phyloP scores from a whole-genome alignment of 1,140 invertebrate genomes.

The Cataglyphis hispanica region DNA sequence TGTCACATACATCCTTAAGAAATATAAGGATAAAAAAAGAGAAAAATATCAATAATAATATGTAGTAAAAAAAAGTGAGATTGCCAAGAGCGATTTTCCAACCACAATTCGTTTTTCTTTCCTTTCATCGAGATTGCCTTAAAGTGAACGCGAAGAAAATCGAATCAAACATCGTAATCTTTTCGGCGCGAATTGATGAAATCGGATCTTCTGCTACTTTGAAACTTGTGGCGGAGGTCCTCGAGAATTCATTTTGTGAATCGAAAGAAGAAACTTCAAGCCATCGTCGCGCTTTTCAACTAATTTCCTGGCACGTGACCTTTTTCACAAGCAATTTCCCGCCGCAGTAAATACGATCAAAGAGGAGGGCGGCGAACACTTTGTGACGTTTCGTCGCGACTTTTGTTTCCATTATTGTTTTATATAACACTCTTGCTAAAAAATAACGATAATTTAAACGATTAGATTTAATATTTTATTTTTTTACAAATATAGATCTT shows the following conservation, averaged over 20 bases:
- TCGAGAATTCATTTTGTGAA: slow-evolving; percentile 6
- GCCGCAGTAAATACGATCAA: slow-evolving; percentile 22
- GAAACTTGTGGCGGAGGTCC: background rate
- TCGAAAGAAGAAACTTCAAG: background rate
- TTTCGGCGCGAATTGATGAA: slow-evolving; percentile 6
- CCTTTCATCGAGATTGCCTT: background rate
- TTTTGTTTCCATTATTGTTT: background rate
- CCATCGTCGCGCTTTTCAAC: slow-evolving; percentile 10
- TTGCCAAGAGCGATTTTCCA: background rate
- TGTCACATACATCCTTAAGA: too few species aligned
- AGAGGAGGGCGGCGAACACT: background rate
- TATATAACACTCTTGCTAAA: background rate
- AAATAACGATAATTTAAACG: background rate
- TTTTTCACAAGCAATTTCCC: slow-evolving; percentile 21
- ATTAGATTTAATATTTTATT: background rate
- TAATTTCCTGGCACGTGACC: slow-evolving; percentile 39
- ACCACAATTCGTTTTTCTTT: too few species aligned
- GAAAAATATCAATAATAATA: background rate
- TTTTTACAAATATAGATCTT: slow-evolving; percentile 2
- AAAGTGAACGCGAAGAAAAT: slow-evolving; percentile 18
- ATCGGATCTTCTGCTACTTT: slow-evolving; percentile 9
- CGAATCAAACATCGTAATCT: slow-evolving; percentile 1
- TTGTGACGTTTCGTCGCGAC: background rate
- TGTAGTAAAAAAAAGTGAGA: background rate
- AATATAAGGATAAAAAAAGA: background rate